Percentiles rank a stretch among this genome's conserved stretches.
Conservation (phyloP, 2,797 vertebrate genomes). For the Argyrosomus regius region DNA sequence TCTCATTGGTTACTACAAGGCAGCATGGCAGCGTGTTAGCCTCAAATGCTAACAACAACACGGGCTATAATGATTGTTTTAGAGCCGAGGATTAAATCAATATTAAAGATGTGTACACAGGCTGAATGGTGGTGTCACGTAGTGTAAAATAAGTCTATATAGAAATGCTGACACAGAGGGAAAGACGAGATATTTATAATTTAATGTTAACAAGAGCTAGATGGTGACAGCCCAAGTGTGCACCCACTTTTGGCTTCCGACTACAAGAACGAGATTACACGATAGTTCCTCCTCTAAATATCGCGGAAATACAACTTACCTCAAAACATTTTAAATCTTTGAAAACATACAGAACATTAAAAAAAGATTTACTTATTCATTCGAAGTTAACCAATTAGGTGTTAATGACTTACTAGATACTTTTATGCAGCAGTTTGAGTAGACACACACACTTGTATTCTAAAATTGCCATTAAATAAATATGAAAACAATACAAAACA, state of each 20-base stretch:
- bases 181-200: rapidly evolving
- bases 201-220: not conserved
- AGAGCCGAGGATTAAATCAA: rapidly evolving
- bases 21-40: slow-evolving; percentile 20
- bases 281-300: slow-evolving; percentile 4
- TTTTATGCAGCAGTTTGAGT: too few species aligned
- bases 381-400: too few species aligned
- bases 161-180: rapidly evolving
- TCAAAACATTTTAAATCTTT: not conserved
- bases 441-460: too few species aligned
- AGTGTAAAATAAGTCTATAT: rapidly evolving
- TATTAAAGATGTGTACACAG: rapidly evolving
- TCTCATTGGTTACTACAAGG: slow-evolving; percentile 51
- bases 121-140: rapidly evolving
- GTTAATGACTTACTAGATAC: too few species aligned
- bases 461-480: too few species aligned
- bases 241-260: slow-evolving; percentile 9
- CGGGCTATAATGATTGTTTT: rapidly evolving
- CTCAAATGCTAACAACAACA: slow-evolving; percentile 42
- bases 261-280: not conserved
- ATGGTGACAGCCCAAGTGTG: not conserved
- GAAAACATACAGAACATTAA: too few species aligned
- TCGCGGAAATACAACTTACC: not conserved
- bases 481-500: too few species aligned
- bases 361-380: too few species aligned